phyloP scores from a whole-genome alignment of 1,140 invertebrate species.

The Charaxes varanes region DNA sequence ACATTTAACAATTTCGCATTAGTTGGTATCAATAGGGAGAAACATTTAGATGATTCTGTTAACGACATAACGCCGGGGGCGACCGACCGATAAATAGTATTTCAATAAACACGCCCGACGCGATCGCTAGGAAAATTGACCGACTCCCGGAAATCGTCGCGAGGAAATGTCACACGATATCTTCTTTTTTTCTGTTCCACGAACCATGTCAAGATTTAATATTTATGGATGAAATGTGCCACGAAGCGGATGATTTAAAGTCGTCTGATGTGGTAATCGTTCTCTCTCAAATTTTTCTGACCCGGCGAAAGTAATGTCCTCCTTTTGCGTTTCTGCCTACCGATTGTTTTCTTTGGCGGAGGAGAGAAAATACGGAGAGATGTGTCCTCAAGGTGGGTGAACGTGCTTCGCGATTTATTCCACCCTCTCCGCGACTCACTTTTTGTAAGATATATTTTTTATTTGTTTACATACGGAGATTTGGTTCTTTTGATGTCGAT shows the following conservation, averaged over 20 bases:
- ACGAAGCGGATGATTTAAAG: conserved; percentile 69
- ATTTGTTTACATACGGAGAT: conserved; percentile 66
- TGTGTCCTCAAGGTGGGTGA: conserved; percentile 52
- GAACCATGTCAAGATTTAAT: conserved; percentile 64
- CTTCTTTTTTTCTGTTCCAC: conserved; percentile 60
- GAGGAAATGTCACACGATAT: conserved; percentile 62
- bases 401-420: conserved; percentile 57
- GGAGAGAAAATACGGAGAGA: conserved; percentile 53
- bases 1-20: too few relatives aligned
- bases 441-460: conserved; percentile 56
- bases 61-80: not conserved
- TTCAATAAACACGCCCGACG: conserved; percentile 60
- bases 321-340: conserved; percentile 59
- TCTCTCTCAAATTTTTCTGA: conserved; percentile 68
- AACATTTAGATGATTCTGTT: too few relatives aligned
- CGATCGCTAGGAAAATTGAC: conserved; percentile 67
- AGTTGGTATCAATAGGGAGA: too few relatives aligned
- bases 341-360: conserved; percentile 59
- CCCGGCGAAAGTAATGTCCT: conserved; percentile 66
- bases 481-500: conserved; percentile 63
- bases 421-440: conserved; percentile 48
- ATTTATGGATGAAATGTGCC: conserved; percentile 72
- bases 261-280: conserved; percentile 68
- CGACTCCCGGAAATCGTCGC: conserved; percentile 59
- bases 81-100: conserved; percentile 58